These are phyloP conservation scores for Perizoma affinitatum DNA, from an alignment of 2,888 invertebrate species.

Conservation along the genomic window DNA sequence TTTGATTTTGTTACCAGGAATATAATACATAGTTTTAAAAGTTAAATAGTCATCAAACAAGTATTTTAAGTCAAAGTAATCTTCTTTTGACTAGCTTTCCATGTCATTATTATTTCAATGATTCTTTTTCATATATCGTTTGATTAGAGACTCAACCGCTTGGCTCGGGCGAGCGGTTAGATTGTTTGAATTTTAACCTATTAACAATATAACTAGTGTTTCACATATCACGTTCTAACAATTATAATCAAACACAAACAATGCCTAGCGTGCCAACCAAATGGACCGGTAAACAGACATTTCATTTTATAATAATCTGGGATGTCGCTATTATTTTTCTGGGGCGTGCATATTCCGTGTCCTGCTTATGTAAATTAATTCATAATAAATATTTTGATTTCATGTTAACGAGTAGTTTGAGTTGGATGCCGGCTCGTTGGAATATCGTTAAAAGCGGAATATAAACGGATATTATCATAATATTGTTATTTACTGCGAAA, in stretches of 20 bases:
- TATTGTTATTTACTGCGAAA: slow-evolving; percentile 68
- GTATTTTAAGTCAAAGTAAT: no score
- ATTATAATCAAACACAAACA: neutral
- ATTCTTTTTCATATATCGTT: no score
- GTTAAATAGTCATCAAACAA: no score
- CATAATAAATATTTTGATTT: slow-evolving; percentile 81
- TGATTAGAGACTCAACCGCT: no score
- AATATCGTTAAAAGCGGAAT: slow-evolving; percentile 71
- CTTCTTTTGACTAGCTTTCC: no score
- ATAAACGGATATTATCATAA: slow-evolving; percentile 72
- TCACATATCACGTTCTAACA: no score
- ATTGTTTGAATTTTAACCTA: no score
- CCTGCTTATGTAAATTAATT: slow-evolving; percentile 78
- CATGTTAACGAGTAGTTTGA: slow-evolving; percentile 74
- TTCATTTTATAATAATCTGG: slow-evolving; percentile 14
- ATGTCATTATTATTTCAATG: no score
- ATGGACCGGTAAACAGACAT: slow-evolving; percentile 11
- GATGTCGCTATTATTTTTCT: slow-evolving; percentile 42
- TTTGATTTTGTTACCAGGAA: no score
- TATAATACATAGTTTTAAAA: no score
- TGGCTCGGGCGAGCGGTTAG: no score
- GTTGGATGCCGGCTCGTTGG: slow-evolving; percentile 62
- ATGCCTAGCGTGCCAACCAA: slow-evolving; percentile 10
- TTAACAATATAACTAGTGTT: no score
- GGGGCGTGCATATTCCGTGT: slow-evolving; percentile 65